Evolutionary conservation across 2,888 invertebrate species (phyloP), one percentile per base, ranked within the genome.

Genomic region (Andrena bucephala): DNA sequence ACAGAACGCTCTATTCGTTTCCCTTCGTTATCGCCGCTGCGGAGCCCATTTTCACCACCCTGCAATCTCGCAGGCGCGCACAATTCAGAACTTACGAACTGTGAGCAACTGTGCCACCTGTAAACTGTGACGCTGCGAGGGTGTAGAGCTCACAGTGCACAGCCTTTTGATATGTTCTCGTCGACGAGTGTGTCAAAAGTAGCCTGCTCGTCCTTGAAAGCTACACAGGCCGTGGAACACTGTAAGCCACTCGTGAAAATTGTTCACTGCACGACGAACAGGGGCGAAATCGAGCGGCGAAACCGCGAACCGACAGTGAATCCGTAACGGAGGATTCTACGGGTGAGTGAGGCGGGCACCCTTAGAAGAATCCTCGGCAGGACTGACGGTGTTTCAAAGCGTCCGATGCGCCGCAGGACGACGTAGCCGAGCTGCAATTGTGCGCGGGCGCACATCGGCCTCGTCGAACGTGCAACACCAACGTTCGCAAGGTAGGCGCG

Each of bases 301-400:
- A 69, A 52, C 57, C 76, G 83, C 78, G 77, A 52, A 81, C 62
- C 77, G 84, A 68, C 33, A 4, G 13, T 0, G 0, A 10, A 50
- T 24, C 7, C n/a, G 27, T 20, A 65, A 66, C 69, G 70, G 57
- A 79, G 63, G 72, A 68, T 79, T 81, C 66, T 36, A 36, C 54
- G 75, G 10, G 42, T 69, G 85, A 70, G 81, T 85, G 80, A 81
- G 74, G 83, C 90, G 85, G 84, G 86, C 89, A 91, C 89, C 90
- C 91, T 89, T 87, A 86, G 78, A 89, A 92, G 91, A 89, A 90
- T 91, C 89, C 90, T 91, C 92, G 90, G 84, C 85, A 90, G 90
- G 89, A 92, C 92, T 92, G 92, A 90, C 89, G 86, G 86, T 79
- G 85, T 81, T 90, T 89, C 87, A 87, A 88, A 89, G 89, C 88